Percentiles rank a stretch among this genome's conserved stretches.
Evolutionary conservation across 30 jellyfish, hydroid and myxozoan species (phyloP).

Genomic region (Turritopsis rubra): DNA sequence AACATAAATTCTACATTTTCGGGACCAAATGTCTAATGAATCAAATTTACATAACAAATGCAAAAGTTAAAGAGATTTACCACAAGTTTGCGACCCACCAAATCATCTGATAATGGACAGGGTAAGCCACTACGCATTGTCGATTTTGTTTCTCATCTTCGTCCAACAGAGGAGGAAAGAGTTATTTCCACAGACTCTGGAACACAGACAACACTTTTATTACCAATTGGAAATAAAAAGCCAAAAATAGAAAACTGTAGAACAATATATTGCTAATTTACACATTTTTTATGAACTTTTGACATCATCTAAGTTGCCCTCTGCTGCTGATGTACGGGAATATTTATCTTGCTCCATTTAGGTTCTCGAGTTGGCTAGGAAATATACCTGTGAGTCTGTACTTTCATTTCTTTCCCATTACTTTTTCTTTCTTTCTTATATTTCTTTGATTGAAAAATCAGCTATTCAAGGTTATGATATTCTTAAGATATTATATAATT

Average conservation of each 20-base stretch:
- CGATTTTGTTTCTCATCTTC: neutral
- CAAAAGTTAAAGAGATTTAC: no score
- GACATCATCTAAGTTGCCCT: neutral
- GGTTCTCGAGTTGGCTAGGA: conserved; percentile 4
- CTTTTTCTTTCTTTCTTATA: no score
- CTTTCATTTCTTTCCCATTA: no score
- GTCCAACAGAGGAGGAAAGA: neutral
- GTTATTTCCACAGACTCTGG: neutral
- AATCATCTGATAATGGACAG: neutral
- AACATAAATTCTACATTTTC: no score
- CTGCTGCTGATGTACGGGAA: neutral
- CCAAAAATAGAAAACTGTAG: neutral
- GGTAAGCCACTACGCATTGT: conserved; percentile 5
- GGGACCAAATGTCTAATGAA: no score
- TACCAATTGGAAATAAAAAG: neutral
- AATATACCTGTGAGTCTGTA: conserved; percentile 8
- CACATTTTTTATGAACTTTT: conserved; percentile 1
- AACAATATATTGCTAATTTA: neutral
- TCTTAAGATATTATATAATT: no score
- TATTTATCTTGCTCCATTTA: neutral
- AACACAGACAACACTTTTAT: neutral
- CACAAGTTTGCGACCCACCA: neutral
- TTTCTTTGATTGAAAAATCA: no score
- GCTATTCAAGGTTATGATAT: no score
- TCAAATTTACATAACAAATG: no score